Evolutionary conservation across 2,888 invertebrate species (phyloP).

Genomic region (Anticlea derivata): DNA sequence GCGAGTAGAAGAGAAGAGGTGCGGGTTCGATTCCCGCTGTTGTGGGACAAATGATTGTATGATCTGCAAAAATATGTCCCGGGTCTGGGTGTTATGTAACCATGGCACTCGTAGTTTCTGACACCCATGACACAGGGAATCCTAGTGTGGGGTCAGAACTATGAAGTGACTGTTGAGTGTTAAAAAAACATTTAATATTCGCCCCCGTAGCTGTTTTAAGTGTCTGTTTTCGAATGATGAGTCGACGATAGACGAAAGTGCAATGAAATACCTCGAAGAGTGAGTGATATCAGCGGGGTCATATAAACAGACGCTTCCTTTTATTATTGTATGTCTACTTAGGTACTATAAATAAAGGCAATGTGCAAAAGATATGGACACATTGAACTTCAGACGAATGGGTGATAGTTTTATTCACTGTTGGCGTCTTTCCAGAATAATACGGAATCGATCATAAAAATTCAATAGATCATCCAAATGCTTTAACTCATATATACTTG

Average conservation of each 20-base stretch:
- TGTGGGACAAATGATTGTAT: too few species aligned
- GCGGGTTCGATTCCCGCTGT: too few species aligned
- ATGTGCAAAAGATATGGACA: conserved; percentile 20
- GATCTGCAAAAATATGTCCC: too few species aligned
- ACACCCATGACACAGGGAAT: too few species aligned
- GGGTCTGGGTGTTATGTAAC: too few species aligned
- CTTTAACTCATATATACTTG: too few species aligned
- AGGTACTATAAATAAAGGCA: conserved; percentile 16
- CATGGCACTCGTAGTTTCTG: too few species aligned
- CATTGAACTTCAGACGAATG: conserved; percentile 23
- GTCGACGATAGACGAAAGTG: neutral
- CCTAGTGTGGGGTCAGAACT: too few species aligned
- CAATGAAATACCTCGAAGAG: neutral
- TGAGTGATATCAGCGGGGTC: conserved; percentile 4
- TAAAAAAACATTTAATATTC: too few species aligned
- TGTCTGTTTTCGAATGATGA: neutral
- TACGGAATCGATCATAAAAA: conserved; percentile 3
- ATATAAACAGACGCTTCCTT: conserved; percentile 13
- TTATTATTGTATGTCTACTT: conserved; percentile 8
- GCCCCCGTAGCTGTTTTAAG: neutral
- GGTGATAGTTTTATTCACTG: conserved; percentile 19
- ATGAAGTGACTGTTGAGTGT: too few species aligned
- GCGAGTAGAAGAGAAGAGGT: too few species aligned
- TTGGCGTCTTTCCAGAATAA: conserved; percentile 20
- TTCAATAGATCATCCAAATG: neutral